A percentile compares a stretch with the other conserved stretches of the same genome.
phyloP scores from a whole-genome alignment of 2,888 invertebrate species.

The Sinohyriopsis cumingii region DNA sequence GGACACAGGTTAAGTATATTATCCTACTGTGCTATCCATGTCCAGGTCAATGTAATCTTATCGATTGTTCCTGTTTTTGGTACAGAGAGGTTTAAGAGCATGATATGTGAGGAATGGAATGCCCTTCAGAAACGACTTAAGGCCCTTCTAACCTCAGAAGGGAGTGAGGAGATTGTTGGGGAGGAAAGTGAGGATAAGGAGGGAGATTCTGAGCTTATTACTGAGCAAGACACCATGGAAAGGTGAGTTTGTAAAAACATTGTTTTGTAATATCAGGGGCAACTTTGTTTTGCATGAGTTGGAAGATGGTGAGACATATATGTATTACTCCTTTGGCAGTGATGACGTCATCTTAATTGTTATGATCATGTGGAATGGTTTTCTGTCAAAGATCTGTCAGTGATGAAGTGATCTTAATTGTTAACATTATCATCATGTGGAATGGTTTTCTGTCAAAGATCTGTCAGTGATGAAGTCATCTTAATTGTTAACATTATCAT shows the following conservation, averaged over 20 bases:
- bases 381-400: no score
- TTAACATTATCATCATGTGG: no score
- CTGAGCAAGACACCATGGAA: conserved; percentile 51
- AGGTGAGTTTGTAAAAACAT: conserved; percentile 29
- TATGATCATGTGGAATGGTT: no score
- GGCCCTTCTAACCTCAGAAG: conserved; percentile 6
- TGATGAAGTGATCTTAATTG: no score
- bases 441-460: no score
- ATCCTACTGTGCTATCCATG: conserved; percentile 5
- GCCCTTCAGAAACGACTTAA: conserved; percentile 34
- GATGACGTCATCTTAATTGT: no score
- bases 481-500: no score
- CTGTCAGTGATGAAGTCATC: no score
- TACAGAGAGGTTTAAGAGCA: conserved; percentile 23
- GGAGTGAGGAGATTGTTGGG: conserved; percentile 33
- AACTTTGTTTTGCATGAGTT: no score
- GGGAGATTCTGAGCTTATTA: conserved; percentile 50
- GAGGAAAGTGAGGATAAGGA: conserved; percentile 32
- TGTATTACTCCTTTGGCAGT: no score
- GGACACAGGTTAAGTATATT: conserved; percentile 1
- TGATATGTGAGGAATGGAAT: conserved; percentile 48
- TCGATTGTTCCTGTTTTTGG: neutral
- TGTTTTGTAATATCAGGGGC: no score
- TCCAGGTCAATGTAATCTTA: neutral
- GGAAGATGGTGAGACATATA: no score